Conservation (phyloP, 2,113 vertebrate genomes). For the Dasypus novemcinctus region DNA sequence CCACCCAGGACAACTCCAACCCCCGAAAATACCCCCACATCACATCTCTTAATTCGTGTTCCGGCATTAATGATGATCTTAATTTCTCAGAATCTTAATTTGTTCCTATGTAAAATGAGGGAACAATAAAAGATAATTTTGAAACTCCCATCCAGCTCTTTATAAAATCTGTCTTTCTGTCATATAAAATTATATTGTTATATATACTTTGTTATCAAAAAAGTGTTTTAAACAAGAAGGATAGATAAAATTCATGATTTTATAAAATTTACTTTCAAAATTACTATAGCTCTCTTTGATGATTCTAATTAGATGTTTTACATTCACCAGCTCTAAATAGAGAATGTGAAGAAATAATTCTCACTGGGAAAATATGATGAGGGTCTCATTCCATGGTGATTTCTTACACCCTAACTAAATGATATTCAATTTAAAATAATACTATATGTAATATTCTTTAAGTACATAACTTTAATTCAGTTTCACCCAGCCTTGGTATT, state of each 20-base stretch:
- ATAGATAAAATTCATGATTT: background rate
- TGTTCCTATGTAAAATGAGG: background rate
- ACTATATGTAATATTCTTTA: background rate
- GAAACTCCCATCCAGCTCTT: background rate
- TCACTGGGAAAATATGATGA: background rate
- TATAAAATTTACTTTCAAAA: background rate
- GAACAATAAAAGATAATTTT: background rate
- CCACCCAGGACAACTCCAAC: too few species aligned
- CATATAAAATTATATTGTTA: background rate
- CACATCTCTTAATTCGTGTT: background rate
- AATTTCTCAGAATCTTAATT: background rate
- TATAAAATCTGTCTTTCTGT: background rate
- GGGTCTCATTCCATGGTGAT: background rate
- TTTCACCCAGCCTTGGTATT: background rate
- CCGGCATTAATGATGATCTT: background rate
- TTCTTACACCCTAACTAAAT: background rate
- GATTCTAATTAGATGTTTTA: background rate
- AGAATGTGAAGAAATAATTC: background rate
- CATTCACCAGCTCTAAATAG: background rate
- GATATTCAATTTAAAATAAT: background rate
- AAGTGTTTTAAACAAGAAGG: background rate
- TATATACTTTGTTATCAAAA: background rate
- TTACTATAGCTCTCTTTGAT: background rate
- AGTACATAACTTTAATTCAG: background rate
- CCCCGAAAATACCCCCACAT: too few species aligned